A percentile compares a stretch with the other conserved stretches of the same genome.
Evolutionary conservation across 2,113 vertebrate species (phyloP).

Genomic region (Hypocryptadius cinnamomeus): DNA sequence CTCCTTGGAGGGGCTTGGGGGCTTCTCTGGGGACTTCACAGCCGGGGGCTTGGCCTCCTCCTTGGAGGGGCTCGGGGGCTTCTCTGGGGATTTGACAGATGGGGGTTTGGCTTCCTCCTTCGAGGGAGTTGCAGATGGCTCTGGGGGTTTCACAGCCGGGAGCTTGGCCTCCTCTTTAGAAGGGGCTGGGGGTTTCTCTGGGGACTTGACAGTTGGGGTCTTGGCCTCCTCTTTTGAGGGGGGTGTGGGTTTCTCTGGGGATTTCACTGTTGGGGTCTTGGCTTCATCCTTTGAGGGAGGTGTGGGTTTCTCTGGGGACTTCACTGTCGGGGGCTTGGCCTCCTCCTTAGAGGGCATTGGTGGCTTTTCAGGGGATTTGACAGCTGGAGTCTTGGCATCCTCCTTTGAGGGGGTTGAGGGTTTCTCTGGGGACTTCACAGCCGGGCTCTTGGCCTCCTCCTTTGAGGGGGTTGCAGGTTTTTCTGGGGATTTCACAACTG

Average conservation of each 20-base stretch:
- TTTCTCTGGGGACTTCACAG: slow-evolving; percentile 46
- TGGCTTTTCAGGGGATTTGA: background rate
- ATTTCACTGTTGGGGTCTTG: background rate
- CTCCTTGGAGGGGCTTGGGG: background rate
- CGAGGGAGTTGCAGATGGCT: background rate
- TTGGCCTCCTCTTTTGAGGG: background rate
- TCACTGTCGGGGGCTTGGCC: accelerated
- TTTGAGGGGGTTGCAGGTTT: background rate
- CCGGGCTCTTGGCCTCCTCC: background rate
- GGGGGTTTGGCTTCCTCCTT: background rate
- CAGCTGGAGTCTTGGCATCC: background rate
- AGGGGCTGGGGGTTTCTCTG: background rate
- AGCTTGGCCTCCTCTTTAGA: slow-evolving; percentile 35
- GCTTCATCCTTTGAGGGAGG: slow-evolving; percentile 36
- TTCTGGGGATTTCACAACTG: background rate
- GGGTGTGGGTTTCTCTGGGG: slow-evolving; percentile 6
- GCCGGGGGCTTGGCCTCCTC: slow-evolving; percentile 28
- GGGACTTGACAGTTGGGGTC: background rate
- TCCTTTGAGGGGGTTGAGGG: background rate
- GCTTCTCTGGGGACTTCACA: slow-evolving; percentile 17
- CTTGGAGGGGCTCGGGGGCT: background rate
- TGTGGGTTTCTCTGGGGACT: slow-evolving; percentile 20
- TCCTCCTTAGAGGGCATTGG: background rate
- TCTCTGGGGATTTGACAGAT: slow-evolving; percentile 35
- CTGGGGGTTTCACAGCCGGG: background rate